Percentiles rank a stretch among this genome's conserved stretches.
phyloP scores from a whole-genome alignment of 2,888 invertebrate genomes.

The Hirudinaria manillensis region DNA sequence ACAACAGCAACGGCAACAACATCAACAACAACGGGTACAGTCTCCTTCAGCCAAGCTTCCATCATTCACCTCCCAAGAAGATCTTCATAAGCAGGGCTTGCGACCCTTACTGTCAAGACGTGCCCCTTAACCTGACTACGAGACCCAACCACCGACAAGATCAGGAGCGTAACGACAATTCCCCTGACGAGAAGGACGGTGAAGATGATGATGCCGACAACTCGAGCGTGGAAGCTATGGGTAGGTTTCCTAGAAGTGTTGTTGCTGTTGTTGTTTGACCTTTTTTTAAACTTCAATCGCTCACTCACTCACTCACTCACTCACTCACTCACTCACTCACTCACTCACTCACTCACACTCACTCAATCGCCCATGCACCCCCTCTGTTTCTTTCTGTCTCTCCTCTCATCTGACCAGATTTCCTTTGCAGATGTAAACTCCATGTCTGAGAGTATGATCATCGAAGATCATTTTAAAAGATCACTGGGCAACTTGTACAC shows the following conservation, averaged over 20 bases:
- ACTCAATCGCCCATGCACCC: not conserved
- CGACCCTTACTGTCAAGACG: constrained; percentile 22
- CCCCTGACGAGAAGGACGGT: not conserved
- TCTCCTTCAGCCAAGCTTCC: not conserved
- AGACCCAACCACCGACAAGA: not conserved
- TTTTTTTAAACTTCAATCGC: not conserved
- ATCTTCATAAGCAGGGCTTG: constrained; percentile 22
- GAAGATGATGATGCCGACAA: not conserved
- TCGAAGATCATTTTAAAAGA: constrained; percentile 28
- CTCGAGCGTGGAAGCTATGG: not conserved
- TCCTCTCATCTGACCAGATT: too few species aligned
- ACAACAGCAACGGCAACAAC: not conserved
- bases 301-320: not conserved
- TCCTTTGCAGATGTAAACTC: constrained; percentile 5
- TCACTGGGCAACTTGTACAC: constrained; percentile 25
- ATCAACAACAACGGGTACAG: not conserved
- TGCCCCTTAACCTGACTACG: constrained; percentile 25
- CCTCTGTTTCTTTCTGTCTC: not conserved
- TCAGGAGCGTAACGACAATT: not conserved
- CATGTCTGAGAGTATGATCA: constrained; percentile 10
- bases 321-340: not conserved
- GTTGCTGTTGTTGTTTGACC: not conserved
- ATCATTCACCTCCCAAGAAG: constrained; percentile 29
- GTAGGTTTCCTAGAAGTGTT: not conserved
- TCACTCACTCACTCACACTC: not conserved